Base-by-base conservation (phyloP, 2,113 vertebrate species). In the Saccopteryx leptura region DNA sequence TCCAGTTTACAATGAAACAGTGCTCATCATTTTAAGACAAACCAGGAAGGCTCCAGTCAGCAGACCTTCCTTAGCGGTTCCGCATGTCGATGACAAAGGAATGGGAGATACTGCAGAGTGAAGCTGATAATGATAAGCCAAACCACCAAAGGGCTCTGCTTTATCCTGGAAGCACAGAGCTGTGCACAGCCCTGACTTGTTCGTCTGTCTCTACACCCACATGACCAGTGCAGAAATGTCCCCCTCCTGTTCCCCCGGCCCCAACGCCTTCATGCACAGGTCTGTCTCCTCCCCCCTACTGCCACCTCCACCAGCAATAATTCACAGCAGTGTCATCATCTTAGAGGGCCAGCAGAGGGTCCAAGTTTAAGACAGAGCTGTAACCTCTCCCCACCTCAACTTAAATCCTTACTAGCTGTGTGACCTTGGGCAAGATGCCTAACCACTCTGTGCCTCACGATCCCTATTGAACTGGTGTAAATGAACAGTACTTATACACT, bases 251-350 rank as follows among this genome's bases (percentile, higher is more conserved):
- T 7, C 28, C 2, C 2, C 13, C 31, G 33, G 5, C 9, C 48
- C 10, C 31, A 63, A 2, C 3, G 0, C 28, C 5, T 13, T 13
- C n/a, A 26, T 4, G 1, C 26, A 1, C 3, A 24, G 19, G 58
- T 82, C 31, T 71, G 58, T 82, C 31, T 71, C 58, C 50, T 50
- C 48, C 33, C 61, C 9, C 11, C n/a, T 26, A 1, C 56, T 17
- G 23, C 12, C 50, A 14, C 24, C 33, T 65, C 65, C 56, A 69
- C 26, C 18, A 23, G 14, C 1, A 33, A 52, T 18, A 33, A 75
- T 46, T 66, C 46, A 31, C 4, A 76, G 9, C 31, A 15, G 23
- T 54, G 68, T 5, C 3, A 24, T 28, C 28, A 33, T 9, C 33
- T 24, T 5, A 48, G 60, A 76, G 6, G 54, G 83, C 14, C 50